Conservation (phyloP, 2,888 invertebrate genomes). For the Andricus quercusramuli region DNA sequence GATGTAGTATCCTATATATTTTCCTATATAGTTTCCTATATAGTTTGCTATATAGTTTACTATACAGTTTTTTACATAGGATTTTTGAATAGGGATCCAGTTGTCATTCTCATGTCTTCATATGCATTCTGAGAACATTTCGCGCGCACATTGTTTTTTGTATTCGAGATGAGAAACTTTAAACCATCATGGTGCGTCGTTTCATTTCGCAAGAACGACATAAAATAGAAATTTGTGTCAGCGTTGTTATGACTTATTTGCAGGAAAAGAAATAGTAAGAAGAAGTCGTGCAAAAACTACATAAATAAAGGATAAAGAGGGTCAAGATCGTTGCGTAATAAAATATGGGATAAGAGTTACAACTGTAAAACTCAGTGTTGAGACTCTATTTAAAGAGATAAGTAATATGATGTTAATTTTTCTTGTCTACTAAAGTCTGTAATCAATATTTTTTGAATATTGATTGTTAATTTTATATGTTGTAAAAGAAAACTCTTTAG, state of each 20-base stretch:
- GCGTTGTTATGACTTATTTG: not conserved
- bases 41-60: no score
- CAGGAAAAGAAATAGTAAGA: not conserved
- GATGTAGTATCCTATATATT: no score
- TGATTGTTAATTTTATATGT: no score
- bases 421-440: no score
- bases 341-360: not conserved
- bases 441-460: no score
- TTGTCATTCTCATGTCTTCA: no score
- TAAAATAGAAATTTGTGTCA: constrained; percentile 10
- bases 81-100: no score
- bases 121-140: not conserved
- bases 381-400: not conserved
- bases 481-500: no score
- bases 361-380: not conserved
- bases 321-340: constrained; percentile 4
- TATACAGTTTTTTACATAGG: no score
- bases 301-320: constrained; percentile 5
- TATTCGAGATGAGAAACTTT: not conserved
- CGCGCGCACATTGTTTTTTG: not conserved
- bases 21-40: no score
- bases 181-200: not conserved
- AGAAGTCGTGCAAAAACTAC: not conserved
- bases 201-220: not conserved
- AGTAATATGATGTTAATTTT: no score